phyloP scores from a whole-genome alignment of 2,888 invertebrate species.

The Sussaba pulchella region DNA sequence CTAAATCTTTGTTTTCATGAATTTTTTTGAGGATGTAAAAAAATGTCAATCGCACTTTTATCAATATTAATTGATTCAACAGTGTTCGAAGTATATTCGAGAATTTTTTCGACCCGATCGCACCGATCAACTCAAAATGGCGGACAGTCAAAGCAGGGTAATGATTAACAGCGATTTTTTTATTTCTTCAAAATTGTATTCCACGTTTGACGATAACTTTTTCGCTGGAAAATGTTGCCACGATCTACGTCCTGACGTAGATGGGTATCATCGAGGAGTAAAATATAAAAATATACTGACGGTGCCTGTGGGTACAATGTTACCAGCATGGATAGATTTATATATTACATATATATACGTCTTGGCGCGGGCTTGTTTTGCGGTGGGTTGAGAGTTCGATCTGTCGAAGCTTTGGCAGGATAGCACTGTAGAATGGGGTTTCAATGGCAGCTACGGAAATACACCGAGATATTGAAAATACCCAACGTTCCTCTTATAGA shows the following conservation, averaged over 20 bases:
- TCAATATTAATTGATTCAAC: too few species aligned
- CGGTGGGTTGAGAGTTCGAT: conserved; percentile 41
- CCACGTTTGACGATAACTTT: neutral
- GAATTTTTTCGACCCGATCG: too few species aligned
- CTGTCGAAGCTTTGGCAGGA: conserved; percentile 35
- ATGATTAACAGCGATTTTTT: neutral
- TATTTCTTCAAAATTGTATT: neutral
- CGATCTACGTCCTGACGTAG: neutral
- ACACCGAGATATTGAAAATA: conserved; percentile 80
- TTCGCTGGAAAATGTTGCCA: too few species aligned
- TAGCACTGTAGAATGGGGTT: conserved; percentile 68
- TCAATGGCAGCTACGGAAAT: conserved; percentile 76
- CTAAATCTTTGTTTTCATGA: too few species aligned
- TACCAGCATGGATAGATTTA: conserved; percentile 67
- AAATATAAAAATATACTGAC: conserved; percentile 78
- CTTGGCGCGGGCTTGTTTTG: conserved; percentile 27
- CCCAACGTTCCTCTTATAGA: conserved; percentile 68
- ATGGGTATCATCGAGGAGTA: conserved; percentile 73
- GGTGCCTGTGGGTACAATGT: conserved; percentile 73
- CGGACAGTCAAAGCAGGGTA: too few species aligned
- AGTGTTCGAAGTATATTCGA: too few species aligned
- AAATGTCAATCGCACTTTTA: too few species aligned
- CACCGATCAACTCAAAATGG: too few species aligned
- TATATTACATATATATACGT: too few species aligned
- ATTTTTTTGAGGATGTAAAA: too few species aligned